Evolutionary conservation across 2,888 invertebrate genomes (phyloP), one percentile per base, ranked within the genome.

Genomic region (Autographa gamma): DNA sequence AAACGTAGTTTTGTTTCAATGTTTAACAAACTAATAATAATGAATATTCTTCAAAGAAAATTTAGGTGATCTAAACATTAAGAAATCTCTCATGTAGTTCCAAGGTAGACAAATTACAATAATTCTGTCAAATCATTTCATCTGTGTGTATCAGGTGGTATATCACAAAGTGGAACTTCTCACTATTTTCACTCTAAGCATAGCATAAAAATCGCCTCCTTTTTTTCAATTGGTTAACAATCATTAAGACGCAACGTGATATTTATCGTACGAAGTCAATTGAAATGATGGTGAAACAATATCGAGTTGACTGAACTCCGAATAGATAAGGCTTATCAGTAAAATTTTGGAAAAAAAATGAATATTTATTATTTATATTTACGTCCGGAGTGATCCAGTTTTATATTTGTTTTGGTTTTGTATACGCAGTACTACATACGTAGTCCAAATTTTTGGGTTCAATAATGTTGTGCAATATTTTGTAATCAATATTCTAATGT

Each of bases 381-480:
- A 14, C 48, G 7, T 48, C 48, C n/a, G 48, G 48, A 48, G 48
- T 48, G n/a, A 48, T 48, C 48, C n/a, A 48, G 48, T 48, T n/a
- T n/a, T 48, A 43, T 43, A 43, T 4, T 34, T 34, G n/a, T 48
- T n/a, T 48, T 3, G 5, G n/a, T 14, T 41, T 16, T 43, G 16
- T 16, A 4, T 16, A 43, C 43, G 43, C 43, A 43, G 43, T 43
- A 16, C 8, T 11, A 11, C 11, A 11, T 2, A 38, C 38, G 11
- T 11, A 2, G 38, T 11, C 38, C 34, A 38, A 11, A 11, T 2
- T 43, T 43, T 43, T 43, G 3, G 43, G 43, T 16, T 14, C 41
- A 13, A 64, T 59, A 65, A 59, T 65, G 31, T 65, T 41, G 38
- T 43, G 64, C 58, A 59, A 65, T 14, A 58, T 59, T 59, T 38